Evolutionary conservation across 2,888 invertebrate species (phyloP).

Genomic region (Melinaea marsaeus): DNA sequence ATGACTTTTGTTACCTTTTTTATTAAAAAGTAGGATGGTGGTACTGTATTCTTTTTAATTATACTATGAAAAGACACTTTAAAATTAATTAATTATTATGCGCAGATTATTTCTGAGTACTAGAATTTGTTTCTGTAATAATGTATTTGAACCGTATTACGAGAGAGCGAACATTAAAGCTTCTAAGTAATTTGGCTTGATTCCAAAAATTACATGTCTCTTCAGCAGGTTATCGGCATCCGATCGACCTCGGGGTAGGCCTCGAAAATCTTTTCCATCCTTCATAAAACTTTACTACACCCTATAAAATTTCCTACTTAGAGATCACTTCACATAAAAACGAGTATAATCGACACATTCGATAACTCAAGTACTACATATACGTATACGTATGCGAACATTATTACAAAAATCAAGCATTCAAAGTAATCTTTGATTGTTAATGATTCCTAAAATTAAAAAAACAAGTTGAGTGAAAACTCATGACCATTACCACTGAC

Average conservation of each 20-base stretch:
- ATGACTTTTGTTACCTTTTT: too few relatives aligned
- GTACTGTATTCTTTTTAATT: too few relatives aligned
- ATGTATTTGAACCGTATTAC: too few relatives aligned
- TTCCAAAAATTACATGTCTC: conserved; percentile 51
- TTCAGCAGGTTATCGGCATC: conserved; percentile 67
- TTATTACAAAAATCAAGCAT: not conserved
- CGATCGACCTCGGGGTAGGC: conserved; percentile 60
- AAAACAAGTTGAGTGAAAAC: too few relatives aligned
- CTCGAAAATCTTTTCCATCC: conserved; percentile 55
- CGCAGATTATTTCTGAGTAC: too few relatives aligned
- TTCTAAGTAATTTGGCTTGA: conserved; percentile 43
- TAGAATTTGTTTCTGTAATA: too few relatives aligned
- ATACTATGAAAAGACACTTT: too few relatives aligned
- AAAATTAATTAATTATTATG: too few relatives aligned
- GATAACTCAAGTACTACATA: conserved; percentile 13
- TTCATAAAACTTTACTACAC: conserved; percentile 61
- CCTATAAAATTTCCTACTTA: conserved; percentile 54
- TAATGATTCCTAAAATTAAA: too few relatives aligned
- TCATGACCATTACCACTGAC: too few relatives aligned
- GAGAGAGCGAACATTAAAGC: not conserved
- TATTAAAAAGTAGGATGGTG: too few relatives aligned
- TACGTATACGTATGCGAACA: not conserved
- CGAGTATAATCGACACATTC: conserved; percentile 22
- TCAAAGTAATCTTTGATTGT: too few relatives aligned
- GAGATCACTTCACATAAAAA: conserved; percentile 55